Evolutionary conservation across 2,113 vertebrate genomes (phyloP), one percentile per base, ranked within the genome.

Genomic region (Astur gentilis): DNA sequence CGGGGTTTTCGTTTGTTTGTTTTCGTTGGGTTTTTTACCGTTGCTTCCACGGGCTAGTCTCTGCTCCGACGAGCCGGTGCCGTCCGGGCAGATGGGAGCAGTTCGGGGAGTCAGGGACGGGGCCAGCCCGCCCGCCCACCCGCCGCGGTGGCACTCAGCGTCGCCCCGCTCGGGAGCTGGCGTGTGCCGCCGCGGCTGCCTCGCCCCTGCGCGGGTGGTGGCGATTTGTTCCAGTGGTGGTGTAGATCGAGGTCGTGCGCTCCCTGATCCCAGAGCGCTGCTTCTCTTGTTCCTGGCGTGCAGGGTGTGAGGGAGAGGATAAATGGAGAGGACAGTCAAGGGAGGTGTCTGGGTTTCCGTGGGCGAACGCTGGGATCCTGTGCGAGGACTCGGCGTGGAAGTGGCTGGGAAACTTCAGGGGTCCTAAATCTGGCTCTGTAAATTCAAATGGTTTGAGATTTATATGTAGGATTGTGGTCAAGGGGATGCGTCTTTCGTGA

Each of bases 111-210:
- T 31, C n/a, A 17, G 1, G 0, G 19, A 8, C 10, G 25, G 26
- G 27, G 31, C 11, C 20, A 23, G 23, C 13, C 9, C 50, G 10
- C 19, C 16, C 34, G 18, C 27, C 10, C 19, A 10, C 11, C 16
- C 38, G 22, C 20, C 9, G 16, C 26, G 36, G 34, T 31, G 15
- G 47, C 13, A 45, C 14, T 20, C 2, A 3, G 6, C 14, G 27
- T 36, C 3, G 0, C 11, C 8, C 17, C 1, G 2, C 44, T 58
- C 36, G 20, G 42, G 54, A 38, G 23, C 6, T 17, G 23, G 4
- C 17, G 22, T 18, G 18, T 12, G 19, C 16, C 12, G 3, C 6
- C 26, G 5, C 3, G 10, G 19, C 6, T 26, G 5, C n/a, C 22
- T 62, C 40, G 8, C 4, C 45, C 12, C 8, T 17, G 13, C 36